These are phyloP conservation scores for Actinia equina DNA, from an alignment of 64 coral and sea anemone species.

Conservation along the genomic window DNA sequence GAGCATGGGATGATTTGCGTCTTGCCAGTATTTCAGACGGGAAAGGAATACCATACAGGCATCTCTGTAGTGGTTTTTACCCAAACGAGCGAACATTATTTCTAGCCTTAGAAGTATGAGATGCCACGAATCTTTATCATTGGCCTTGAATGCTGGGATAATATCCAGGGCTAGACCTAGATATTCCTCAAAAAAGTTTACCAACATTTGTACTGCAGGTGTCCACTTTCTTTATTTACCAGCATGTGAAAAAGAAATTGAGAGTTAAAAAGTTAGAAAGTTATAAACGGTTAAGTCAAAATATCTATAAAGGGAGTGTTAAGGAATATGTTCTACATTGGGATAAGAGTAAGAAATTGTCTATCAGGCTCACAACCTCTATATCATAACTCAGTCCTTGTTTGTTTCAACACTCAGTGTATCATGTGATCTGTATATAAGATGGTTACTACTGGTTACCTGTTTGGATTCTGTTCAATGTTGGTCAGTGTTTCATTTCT, in stretches of 20 bases:
- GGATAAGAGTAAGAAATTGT: no score
- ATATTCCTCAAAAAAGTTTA: slow-evolving; percentile 29
- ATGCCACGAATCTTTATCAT: no score
- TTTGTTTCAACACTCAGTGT: not conserved
- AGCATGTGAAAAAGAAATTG: no score
- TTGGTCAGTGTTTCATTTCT: not conserved
- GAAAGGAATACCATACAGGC: not conserved
- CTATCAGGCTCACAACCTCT: no score
- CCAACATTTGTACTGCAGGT: not conserved
- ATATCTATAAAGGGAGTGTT: no score
- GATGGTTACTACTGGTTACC: no score
- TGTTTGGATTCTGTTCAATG: no score
- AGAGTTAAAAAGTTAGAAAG: no score
- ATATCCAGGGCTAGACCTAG: not conserved
- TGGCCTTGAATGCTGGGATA: not conserved
- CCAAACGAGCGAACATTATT: not conserved
- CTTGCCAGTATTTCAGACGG: not conserved
- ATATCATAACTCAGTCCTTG: not conserved
- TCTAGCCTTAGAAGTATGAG: not conserved
- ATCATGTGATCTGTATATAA: not conserved
- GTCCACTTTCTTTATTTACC: not conserved
- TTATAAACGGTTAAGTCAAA: no score
- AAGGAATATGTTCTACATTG: no score
- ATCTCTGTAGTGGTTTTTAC: not conserved
- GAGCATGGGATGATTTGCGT: not conserved